Evolutionary conservation across 2,113 vertebrate species (phyloP).

Genomic region (Trematomus loennbergii): DNA sequence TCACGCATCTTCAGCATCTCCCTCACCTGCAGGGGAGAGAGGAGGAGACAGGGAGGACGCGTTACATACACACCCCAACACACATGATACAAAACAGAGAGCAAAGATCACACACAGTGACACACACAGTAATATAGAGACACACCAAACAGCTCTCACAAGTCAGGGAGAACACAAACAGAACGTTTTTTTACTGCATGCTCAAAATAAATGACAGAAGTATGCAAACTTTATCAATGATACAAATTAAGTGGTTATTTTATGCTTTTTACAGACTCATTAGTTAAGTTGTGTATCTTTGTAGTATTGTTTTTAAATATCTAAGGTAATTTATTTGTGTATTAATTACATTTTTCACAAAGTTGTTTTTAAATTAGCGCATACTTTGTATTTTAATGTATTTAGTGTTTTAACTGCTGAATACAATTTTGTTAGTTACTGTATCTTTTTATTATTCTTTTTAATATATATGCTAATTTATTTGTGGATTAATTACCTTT

Average conservation of each 20-base stretch:
- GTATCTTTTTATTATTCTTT: neutral
- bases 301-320: neutral
- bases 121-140: neutral
- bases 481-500: neutral
- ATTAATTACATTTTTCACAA: neutral
- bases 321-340: neutral
- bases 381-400: neutral
- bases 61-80: slow-evolving; percentile 17
- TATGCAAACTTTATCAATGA: neutral
- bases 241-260: neutral
- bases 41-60: slow-evolving; percentile 17
- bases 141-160: neutral
- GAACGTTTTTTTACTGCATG: neutral
- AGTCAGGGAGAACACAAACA: neutral
- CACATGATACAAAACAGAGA: slow-evolving; percentile 33
- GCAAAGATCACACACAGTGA: neutral
- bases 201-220: neutral
- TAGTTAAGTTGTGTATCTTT: too few species aligned
- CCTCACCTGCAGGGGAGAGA: slow-evolving; percentile 87
- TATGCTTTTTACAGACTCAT: too few species aligned
- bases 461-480: neutral
- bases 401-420: neutral
- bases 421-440: too few species aligned
- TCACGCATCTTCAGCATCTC: slow-evolving; percentile 99
- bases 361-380: neutral